These are phyloP conservation scores for Helostoma temminkii DNA, from an alignment of 2,797 vertebrate species.

Conservation along the genomic window DNA sequence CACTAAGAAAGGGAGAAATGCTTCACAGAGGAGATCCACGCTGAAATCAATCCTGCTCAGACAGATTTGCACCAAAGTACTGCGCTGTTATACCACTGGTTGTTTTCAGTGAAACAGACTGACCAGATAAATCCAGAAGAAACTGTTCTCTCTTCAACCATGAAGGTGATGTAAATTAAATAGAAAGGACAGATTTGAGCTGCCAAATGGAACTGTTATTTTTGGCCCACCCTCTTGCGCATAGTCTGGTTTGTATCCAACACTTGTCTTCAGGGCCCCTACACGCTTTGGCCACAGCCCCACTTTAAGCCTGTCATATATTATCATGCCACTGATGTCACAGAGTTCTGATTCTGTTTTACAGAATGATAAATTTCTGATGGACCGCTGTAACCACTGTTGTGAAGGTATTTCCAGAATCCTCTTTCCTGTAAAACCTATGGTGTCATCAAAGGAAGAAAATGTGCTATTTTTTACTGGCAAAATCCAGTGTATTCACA, in stretches of 20 bases:
- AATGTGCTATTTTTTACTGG: too few relatives aligned
- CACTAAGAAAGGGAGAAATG: conserved; percentile 22
- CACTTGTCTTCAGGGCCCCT: not conserved
- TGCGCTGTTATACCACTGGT: not conserved
- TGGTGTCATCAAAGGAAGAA: too few relatives aligned
- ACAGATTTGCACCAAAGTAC: conserved; percentile 14
- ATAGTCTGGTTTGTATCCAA: not conserved
- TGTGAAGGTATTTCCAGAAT: not conserved
- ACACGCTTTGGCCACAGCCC: not conserved
- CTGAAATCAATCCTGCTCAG: conserved; percentile 37
- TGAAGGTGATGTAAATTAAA: not conserved
- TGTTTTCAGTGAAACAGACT: conserved; percentile 1
- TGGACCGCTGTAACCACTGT: not conserved
- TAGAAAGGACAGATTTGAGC: not conserved
- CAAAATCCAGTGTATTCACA: too few relatives aligned
- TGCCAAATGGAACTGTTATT: not conserved
- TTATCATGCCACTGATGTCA: not conserved
- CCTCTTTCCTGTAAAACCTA: too few relatives aligned
- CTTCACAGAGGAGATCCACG: conserved; percentile 26
- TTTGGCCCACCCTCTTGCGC: not conserved
- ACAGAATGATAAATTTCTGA: not conserved
- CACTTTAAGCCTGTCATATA: not conserved
- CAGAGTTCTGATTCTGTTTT: not conserved
- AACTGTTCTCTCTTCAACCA: not conserved
- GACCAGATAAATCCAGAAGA: not conserved